Evolutionary conservation across 2,113 vertebrate species (phyloP), one percentile per base, ranked within the genome.

Genomic region (Chaetodon auriga): DNA sequence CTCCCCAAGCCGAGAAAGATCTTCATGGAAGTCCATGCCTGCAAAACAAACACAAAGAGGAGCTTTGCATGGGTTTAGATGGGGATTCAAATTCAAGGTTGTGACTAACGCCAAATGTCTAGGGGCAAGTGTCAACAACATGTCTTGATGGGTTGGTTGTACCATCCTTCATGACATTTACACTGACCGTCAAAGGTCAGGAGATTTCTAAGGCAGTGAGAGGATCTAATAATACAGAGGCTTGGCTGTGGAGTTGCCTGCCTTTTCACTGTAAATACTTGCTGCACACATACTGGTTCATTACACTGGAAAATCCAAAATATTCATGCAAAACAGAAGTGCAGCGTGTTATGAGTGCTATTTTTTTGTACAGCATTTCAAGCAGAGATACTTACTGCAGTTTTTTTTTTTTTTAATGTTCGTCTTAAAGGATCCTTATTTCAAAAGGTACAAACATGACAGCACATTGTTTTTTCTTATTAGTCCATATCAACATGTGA

Each of bases 11-110:
- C 95, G 95, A 75, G 96, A 93, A 30, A 98, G 94, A 23, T 97
- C 97, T 90, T 97, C 97, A 57, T 98, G 97, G 89, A 97, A 96
- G 71, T 95, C 95, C 97, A 97, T 96, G 7, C 97, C 97, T 98
- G 89, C 74, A 0, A 61, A 0, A 74, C 23, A 53, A 30, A 30
- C 30, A 30, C 41, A 80, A 18, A 25, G 21, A 4, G 43, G 6
- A 66, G 8, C 30, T 36, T 2, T 30, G 69, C 30, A 14, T 74
- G 19, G 21, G 43, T n/a, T 30, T 1, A 35, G 14, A 49, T 15
- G 25, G 1, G 21, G 4, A 23, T 4, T 66, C 57, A 72, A 36
- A 57, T 23, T 38, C 54, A 58, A n/a, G 18, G n/a, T 54, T 36
- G 19, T 60, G 62, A 21, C n/a, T 41, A 23, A 79, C 21, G 61